phyloP scores from a whole-genome alignment of 2,113 vertebrate genomes.

The Corynorhinus townsendii region DNA sequence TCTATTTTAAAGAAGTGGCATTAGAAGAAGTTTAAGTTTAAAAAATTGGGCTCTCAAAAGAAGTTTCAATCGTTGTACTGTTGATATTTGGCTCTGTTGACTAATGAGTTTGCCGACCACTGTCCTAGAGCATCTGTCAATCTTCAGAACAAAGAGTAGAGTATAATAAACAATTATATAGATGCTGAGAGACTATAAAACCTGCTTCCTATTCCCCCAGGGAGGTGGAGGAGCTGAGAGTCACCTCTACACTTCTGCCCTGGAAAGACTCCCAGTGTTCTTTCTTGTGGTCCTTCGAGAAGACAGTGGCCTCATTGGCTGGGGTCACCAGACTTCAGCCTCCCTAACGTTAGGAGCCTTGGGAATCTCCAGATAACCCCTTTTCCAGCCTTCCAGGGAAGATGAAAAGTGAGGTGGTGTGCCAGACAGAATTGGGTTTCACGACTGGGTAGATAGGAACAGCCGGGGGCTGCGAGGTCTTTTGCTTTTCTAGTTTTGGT shows the following conservation, averaged over 20 bases:
- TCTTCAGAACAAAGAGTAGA: conserved; percentile 38
- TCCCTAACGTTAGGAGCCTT: not conserved
- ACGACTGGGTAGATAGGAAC: not conserved
- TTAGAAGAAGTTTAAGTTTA: too few relatives aligned
- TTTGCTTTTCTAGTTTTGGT: not conserved
- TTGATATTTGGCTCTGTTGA: too few relatives aligned
- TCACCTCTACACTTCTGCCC: accelerated
- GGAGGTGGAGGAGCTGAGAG: not conserved
- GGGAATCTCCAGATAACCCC: not conserved
- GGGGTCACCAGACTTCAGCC: not conserved
- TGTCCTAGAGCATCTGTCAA: not conserved
- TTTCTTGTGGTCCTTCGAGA: not conserved
- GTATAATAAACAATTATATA: not conserved
- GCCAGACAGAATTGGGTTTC: not conserved
- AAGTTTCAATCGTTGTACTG: too few relatives aligned
- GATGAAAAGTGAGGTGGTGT: not conserved
- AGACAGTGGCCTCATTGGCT: not conserved
- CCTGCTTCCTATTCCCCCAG: not conserved
- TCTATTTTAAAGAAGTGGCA: too few relatives aligned
- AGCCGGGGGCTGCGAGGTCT: not conserved
- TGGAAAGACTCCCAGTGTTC: accelerated
- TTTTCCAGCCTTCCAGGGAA: conserved; percentile 32
- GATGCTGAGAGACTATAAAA: not conserved
- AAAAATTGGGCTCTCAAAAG: too few relatives aligned
- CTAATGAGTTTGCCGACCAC: too few relatives aligned